Percentiles rank a stretch among this genome's conserved stretches.
Evolutionary conservation across 2,888 invertebrate genomes (phyloP).

Genomic region (Nomada goodeniana): DNA sequence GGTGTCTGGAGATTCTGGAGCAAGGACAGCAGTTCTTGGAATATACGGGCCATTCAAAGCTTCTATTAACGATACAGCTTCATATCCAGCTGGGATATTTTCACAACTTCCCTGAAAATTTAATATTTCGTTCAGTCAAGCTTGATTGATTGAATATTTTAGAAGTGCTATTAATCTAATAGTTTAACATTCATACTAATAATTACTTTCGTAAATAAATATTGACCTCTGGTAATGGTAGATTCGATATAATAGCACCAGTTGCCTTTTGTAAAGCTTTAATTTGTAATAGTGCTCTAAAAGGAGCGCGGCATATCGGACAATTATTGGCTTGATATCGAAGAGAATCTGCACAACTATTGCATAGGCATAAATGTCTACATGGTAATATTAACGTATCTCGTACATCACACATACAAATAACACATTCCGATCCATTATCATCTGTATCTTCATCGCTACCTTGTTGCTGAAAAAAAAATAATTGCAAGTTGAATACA

Average conservation of each 20-base stretch:
- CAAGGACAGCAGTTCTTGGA: conserved; percentile 84
- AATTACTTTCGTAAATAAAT: conserved; percentile 20
- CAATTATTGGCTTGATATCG: conserved; percentile 99
- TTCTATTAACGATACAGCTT: conserved; percentile 97
- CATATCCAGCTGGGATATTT: conserved; percentile 96
- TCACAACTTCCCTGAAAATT: conserved; percentile 88
- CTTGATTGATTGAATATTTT: background rate
- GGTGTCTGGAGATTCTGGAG: conserved; percentile 85
- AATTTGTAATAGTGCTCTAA: conserved; percentile 97
- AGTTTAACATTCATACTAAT: background rate
- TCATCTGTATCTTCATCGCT: conserved; percentile 95
- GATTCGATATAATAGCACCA: conserved; percentile 85
- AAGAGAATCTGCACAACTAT: conserved; percentile 98
- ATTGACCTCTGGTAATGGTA: conserved; percentile 87
- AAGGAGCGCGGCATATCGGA: conserved; percentile 99
- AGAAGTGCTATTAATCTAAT: no score
- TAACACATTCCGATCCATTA: conserved; percentile 98
- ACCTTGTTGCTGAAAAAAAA: conserved; percentile 79
- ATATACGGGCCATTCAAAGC: conserved; percentile 96
- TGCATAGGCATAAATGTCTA: conserved; percentile 97
- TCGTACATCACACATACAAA: conserved; percentile 99
- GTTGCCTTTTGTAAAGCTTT: conserved; percentile 93
- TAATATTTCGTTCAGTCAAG: conserved; percentile 6
- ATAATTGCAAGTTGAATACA: conserved; percentile 31
- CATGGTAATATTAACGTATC: conserved; percentile 99